These are phyloP conservation scores for Hermetia illucens DNA, from an alignment of 1,140 invertebrate genomes.

Conservation along the genomic window DNA sequence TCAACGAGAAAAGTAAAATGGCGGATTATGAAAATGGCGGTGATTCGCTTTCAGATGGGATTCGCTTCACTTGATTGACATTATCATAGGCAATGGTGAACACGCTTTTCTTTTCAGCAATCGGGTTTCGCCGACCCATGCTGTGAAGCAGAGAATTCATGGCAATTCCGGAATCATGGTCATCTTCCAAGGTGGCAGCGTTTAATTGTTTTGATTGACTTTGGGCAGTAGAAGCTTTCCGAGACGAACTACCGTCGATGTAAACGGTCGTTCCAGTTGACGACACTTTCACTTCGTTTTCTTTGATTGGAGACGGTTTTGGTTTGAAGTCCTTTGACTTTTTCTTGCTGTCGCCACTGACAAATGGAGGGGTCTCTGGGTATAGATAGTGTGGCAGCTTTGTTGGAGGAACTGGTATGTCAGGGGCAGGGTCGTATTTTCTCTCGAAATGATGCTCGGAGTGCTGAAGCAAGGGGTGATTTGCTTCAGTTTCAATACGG, in stretches of 20 bases:
- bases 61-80: conserved; percentile 36
- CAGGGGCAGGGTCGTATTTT: conserved; percentile 38
- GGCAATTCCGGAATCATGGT: conserved; percentile 57
- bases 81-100: conserved; percentile 87
- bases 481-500: conserved; percentile 24
- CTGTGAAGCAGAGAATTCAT: conserved; percentile 43
- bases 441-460: conserved; percentile 60
- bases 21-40: conserved; percentile 7
- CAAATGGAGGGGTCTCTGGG: conserved; percentile 32
- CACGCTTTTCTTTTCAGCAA: conserved; percentile 84
- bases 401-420: conserved; percentile 48
- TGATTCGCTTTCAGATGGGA: conserved; percentile 26
- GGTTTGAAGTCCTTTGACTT: conserved; percentile 8
- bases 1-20: neutral
- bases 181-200: conserved; percentile 39
- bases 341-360: conserved; percentile 6
- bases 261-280: conserved; percentile 15
- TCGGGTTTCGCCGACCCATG: conserved; percentile 45
- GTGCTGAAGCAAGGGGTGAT: conserved; percentile 56
- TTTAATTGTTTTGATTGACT: conserved; percentile 20
- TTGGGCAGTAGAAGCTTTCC: neutral
- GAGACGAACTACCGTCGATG: conserved; percentile 6
- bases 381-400: conserved; percentile 48
- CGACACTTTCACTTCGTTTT: conserved; percentile 24
- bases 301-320: conserved; percentile 17